Evolutionary conservation across 2,113 vertebrate genomes (phyloP).

Genomic region (Zapus hudsonius): DNA sequence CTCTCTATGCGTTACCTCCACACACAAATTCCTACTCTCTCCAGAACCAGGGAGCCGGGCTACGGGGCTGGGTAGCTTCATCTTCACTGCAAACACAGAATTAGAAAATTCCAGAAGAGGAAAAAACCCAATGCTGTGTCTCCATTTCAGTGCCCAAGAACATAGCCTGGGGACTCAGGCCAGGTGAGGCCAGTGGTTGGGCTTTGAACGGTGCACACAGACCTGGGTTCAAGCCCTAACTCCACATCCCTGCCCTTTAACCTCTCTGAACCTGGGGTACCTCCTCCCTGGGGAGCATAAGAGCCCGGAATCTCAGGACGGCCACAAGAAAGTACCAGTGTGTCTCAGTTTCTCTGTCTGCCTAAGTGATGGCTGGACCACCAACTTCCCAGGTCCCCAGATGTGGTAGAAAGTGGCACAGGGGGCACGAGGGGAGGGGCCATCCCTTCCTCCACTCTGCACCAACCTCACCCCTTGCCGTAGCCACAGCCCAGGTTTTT

Average conservation of each 20-base stretch:
- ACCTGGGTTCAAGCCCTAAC: neutral
- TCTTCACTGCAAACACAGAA: neutral
- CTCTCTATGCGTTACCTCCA: neutral
- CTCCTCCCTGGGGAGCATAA: neutral
- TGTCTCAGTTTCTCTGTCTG: conserved; percentile 7
- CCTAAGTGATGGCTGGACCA: neutral
- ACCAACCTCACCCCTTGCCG: neutral
- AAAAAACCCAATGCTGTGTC: neutral
- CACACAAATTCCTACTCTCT: conserved; percentile 49
- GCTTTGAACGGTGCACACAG: neutral
- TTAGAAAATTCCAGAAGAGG: neutral
- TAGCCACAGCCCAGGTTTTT: neutral
- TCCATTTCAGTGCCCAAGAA: neutral
- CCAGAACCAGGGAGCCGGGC: conserved; percentile 18
- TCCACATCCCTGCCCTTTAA: fast-evolving
- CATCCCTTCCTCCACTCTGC: neutral
- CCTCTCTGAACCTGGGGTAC: neutral
- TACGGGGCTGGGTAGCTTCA: neutral
- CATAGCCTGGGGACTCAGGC: neutral
- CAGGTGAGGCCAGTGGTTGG: neutral
- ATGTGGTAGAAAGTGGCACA: fast-evolving
- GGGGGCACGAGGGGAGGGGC: neutral
- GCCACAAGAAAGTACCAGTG: fast-evolving
- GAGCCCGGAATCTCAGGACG: fast-evolving
- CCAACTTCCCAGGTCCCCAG: neutral